Conservation (phyloP, 2,888 invertebrate species). For the Epinotia brunnichana region DNA sequence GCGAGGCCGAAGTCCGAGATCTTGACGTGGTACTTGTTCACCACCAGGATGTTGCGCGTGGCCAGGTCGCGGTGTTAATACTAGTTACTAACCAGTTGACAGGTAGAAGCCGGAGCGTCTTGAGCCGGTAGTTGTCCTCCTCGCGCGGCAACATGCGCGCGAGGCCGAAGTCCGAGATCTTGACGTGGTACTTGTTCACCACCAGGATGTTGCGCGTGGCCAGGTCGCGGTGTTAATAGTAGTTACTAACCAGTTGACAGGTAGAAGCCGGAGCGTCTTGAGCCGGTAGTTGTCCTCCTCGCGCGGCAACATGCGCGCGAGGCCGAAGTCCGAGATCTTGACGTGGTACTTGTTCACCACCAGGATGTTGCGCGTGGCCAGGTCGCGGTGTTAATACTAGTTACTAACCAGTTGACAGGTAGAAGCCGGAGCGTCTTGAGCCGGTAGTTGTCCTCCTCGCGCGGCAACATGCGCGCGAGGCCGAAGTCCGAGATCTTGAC, state of each 20-base stretch:
- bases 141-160: conserved; percentile 91
- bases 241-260: conserved; percentile 96
- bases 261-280: conserved; percentile 90
- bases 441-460: conserved; percentile 90
- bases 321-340: conserved; percentile 96
- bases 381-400: conserved; percentile 95
- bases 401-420: conserved; percentile 96
- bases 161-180: conserved; percentile 96
- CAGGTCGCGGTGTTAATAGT: conserved; percentile 95
- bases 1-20: conserved; percentile 97
- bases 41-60: conserved; percentile 94
- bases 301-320: conserved; percentile 91
- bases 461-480: conserved; percentile 91
- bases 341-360: conserved; percentile 91
- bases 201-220: conserved; percentile 96
- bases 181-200: conserved; percentile 90
- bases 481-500: conserved; percentile 98
- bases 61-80: conserved; percentile 96
- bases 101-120: conserved; percentile 91
- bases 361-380: conserved; percentile 95
- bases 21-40: conserved; percentile 91
- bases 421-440: conserved; percentile 90
- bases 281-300: conserved; percentile 91
- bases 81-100: conserved; percentile 96
- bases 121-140: conserved; percentile 90